Conservation (phyloP, 1,140 invertebrate species). For the Ctenoplectra terminalis region DNA sequence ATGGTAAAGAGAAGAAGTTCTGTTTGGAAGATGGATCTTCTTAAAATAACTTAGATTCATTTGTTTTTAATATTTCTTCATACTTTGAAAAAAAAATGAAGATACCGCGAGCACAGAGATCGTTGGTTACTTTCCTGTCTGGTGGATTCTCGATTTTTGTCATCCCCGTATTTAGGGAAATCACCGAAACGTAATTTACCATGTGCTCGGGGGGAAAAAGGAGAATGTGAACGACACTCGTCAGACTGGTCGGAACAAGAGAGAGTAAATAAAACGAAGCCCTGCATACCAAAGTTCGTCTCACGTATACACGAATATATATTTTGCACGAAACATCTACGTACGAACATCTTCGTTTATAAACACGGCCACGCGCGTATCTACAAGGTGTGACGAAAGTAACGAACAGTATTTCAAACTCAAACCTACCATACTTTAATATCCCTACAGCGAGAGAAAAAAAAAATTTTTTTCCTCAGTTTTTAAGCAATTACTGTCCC, state of each 20-base stretch:
- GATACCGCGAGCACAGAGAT: no score
- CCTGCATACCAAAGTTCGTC: constrained; percentile 57
- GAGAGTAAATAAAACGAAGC: constrained; percentile 63
- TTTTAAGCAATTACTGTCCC: no score
- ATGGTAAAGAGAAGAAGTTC: no score
- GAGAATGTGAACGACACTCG: constrained; percentile 59
- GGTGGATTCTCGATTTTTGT: neutral
- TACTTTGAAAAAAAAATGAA: no score
- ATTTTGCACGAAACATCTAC: constrained; percentile 8
- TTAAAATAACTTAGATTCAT: no score
- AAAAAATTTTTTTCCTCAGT: no score
- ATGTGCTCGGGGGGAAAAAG: constrained; percentile 24
- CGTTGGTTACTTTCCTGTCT: no score
- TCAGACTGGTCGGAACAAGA: constrained; percentile 60
- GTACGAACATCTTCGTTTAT: constrained; percentile 19
- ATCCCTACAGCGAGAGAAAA: no score
- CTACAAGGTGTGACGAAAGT: neutral
- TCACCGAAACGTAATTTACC: constrained; percentile 49
- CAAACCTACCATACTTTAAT: no score
- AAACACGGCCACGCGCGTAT: constrained; percentile 14
- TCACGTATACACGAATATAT: neutral
- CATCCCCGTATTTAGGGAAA: constrained; percentile 13
- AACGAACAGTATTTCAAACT: neutral
- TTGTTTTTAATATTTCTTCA: no score
- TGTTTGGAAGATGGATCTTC: no score